Evolutionary conservation across 2,888 invertebrate genomes (phyloP).

Genomic region (Agonopterix subpropinquella): DNA sequence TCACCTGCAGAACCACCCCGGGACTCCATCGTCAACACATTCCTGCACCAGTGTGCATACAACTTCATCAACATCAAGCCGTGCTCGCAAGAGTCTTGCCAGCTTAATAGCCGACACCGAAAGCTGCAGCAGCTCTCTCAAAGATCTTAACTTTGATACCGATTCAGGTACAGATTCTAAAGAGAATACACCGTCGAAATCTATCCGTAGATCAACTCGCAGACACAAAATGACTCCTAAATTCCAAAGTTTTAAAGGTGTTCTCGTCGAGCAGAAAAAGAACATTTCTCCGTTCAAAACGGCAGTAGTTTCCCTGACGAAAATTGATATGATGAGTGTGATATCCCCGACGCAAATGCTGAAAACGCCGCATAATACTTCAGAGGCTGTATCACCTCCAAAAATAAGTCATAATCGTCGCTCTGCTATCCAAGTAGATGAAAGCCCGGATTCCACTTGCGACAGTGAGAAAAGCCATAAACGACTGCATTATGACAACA

Average conservation of each 20-base stretch:
- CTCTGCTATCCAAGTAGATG: slow-evolving; percentile 46
- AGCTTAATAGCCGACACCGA: slow-evolving; percentile 67
- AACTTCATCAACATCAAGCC: slow-evolving; percentile 60
- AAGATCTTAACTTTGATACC: slow-evolving; percentile 66
- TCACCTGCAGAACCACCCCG: slow-evolving; percentile 55
- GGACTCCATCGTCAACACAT: slow-evolving; percentile 61
- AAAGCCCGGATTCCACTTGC: slow-evolving; percentile 56
- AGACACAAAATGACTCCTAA: slow-evolving; percentile 48
- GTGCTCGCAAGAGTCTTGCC: slow-evolving; percentile 60
- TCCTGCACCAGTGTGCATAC: slow-evolving; percentile 61
- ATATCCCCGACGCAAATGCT: slow-evolving; percentile 58
- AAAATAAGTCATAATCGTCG: slow-evolving; percentile 53
- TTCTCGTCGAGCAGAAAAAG: slow-evolving; percentile 53
- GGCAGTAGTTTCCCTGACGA: slow-evolving; percentile 48
- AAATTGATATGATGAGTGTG: slow-evolving; percentile 47
- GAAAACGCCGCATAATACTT: slow-evolving; percentile 60
- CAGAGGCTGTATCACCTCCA: slow-evolving; percentile 54
- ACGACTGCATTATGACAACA: slow-evolving; percentile 50
- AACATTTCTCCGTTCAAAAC: slow-evolving; percentile 47
- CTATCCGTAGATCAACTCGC: slow-evolving; percentile 36
- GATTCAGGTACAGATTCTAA: slow-evolving; percentile 65
- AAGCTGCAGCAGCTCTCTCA: slow-evolving; percentile 68
- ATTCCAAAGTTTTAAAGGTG: slow-evolving; percentile 56
- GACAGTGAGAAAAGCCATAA: slow-evolving; percentile 59
- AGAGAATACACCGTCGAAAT: slow-evolving; percentile 63